phyloP scores from a whole-genome alignment of 37 sponge, comb jelly and placozoan species.

The Chondrosia reniformis region DNA sequence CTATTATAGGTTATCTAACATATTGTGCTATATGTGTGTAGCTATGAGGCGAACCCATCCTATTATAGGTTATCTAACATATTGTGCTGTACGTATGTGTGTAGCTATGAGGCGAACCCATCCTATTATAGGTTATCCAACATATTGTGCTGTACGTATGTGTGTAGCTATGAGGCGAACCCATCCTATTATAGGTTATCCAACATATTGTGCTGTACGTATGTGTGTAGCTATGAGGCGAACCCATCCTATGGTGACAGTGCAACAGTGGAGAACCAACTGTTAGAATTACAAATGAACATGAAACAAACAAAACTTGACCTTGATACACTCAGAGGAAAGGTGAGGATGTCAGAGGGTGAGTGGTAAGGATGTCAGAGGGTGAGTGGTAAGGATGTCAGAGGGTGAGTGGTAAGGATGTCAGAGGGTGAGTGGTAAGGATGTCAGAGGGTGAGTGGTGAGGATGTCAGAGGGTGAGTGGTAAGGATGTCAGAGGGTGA shows the following conservation, averaged over 20 bases:
- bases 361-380: neutral
- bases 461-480: neutral
- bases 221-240: neutral
- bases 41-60: neutral
- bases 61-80: neutral
- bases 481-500: neutral
- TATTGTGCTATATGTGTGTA: neutral
- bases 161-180: neutral
- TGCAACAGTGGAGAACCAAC: neutral
- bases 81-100: neutral
- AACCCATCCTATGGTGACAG: neutral
- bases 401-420: neutral
- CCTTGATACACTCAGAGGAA: constrained; percentile 29
- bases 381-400: neutral
- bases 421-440: neutral
- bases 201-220: neutral
- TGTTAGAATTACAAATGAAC: neutral
- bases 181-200: no score
- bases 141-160: neutral
- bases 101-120: neutral
- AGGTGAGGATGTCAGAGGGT: constrained; percentile 21
- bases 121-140: no score
- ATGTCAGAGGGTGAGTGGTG: neutral
- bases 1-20: neutral
- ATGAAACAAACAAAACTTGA: constrained; percentile 29